Evolutionary conservation across 2,888 invertebrate species (phyloP), one percentile per base, ranked within the genome.

Genomic region (Oegoconia quadripuncta): DNA sequence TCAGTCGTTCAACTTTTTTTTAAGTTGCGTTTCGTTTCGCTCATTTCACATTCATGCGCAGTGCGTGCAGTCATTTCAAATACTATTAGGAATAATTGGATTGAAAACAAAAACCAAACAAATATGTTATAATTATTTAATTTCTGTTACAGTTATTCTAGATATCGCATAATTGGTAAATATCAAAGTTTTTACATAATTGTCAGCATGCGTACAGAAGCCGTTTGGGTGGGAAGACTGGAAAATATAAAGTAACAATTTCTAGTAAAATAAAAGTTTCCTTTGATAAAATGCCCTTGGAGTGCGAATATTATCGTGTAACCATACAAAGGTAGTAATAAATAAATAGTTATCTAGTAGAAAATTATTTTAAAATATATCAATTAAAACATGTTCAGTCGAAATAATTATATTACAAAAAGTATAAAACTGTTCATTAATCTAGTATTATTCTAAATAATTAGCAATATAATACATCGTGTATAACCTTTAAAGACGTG

Each of bases 321-420:
- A n/a, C n/a, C n/a, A n/a, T n/a, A n/a, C n/a, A n/a, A n/a, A n/a
- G n/a, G n/a, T n/a, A 44, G 48, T 48, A 56, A 55, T 52, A 58
- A 58, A 51, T 53, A 41, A 34, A 20, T 42, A 32, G 15, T 44
- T 39, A 42, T 37, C 16, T 50, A n/a, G n/a, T n/a, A 52, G 42
- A 55, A 54, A 55, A 40, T 44, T 47, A 47, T 59, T 55, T 44
- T 44, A 53, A 44, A 54, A 59, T 40, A 50, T 46, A 42, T 47
- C 6, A 54, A 59, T 65, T 72, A 65, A 64, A 63, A 59, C 54
- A 60, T 59, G 53, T 59, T 77, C 77, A 77, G 77, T 77, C 77
- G 46, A 59, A 69, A 64, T 60, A 62, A 49, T 51, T 59, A 61
- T 64, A 52, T 59, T 61, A 70, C 59, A 70, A 70, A 62, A 62